These are phyloP conservation scores for Tipula vernalis DNA, from an alignment of 2,888 invertebrate genomes.

Conservation along the genomic window DNA sequence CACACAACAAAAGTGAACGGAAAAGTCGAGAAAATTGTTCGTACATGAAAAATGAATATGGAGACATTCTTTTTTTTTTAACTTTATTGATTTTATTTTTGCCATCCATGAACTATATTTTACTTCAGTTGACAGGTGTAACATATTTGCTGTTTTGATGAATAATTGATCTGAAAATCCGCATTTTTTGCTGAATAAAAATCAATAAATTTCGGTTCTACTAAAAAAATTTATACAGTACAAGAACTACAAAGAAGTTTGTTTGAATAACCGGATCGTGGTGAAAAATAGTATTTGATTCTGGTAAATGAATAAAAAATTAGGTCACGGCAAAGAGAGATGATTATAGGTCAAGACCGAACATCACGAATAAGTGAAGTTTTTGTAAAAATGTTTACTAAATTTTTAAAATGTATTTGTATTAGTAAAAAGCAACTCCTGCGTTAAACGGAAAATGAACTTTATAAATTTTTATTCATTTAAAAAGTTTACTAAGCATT, in stretches of 20 bases:
- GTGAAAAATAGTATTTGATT: neutral
- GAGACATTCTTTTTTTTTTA: neutral
- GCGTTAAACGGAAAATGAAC: too few relatives aligned
- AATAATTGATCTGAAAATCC: neutral
- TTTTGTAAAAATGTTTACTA: too few relatives aligned
- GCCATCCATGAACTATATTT: neutral
- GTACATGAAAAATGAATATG: neutral
- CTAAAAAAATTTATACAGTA: neutral
- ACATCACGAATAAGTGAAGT: too few relatives aligned
- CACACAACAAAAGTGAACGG: neutral
- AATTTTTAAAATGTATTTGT: too few relatives aligned
- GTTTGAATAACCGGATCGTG: neutral
- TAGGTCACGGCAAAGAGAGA: too few relatives aligned
- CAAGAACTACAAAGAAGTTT: neutral
- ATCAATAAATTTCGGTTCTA: neutral
- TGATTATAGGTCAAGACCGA: too few relatives aligned
- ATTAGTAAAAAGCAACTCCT: too few relatives aligned
- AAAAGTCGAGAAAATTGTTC: neutral
- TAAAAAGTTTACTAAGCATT: too few relatives aligned
- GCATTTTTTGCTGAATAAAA: neutral
- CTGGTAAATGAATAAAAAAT: too few relatives aligned
- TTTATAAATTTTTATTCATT: too few relatives aligned
- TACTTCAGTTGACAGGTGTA: neutral
- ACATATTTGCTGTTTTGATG: neutral
- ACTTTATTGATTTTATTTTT: neutral